Conservation (phyloP, 2,888 invertebrate genomes). For the Fragum whitleyi region DNA sequence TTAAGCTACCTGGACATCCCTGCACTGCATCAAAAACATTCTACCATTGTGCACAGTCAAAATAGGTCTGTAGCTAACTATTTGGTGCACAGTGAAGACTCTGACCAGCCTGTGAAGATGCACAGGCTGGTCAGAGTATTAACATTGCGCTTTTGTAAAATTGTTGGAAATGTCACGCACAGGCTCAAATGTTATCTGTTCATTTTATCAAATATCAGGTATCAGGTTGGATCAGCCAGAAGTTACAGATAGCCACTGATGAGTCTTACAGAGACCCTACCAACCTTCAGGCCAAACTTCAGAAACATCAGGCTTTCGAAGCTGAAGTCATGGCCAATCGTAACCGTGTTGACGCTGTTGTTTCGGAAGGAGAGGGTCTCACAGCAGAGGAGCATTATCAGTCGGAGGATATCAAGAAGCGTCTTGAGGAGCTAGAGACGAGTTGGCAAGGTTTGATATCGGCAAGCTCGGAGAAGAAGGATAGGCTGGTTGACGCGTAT, state of each 20-base stretch:
- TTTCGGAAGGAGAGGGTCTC: constrained; percentile 86
- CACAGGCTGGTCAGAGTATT: too few species aligned
- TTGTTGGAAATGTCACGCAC: too few species aligned
- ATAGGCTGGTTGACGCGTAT: constrained; percentile 95
- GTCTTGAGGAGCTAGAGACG: constrained; percentile 93
- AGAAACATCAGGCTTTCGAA: constrained; percentile 98
- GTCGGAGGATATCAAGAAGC: constrained; percentile 91
- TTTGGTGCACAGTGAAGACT: too few species aligned
- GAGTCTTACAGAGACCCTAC: constrained; percentile 97
- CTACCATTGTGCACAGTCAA: too few species aligned
- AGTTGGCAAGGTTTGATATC: constrained; percentile 95
- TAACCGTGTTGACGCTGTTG: constrained; percentile 93
- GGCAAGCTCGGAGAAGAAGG: constrained; percentile 93
- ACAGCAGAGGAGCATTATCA: constrained; percentile 94
- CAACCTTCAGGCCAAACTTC: constrained; percentile 98
- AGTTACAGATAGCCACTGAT: constrained; percentile 96
- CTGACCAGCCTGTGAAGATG: too few species aligned
- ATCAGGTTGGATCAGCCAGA: constrained; percentile 95
- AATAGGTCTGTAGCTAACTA: too few species aligned
- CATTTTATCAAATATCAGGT: too few species aligned
- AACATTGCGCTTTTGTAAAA: too few species aligned
- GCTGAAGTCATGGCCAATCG: constrained; percentile 96
- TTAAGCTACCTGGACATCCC: too few species aligned
- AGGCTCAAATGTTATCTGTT: too few species aligned
- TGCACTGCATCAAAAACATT: too few species aligned